These are phyloP conservation scores for Silvanus unidentatus DNA, from an alignment of 2,888 invertebrate genomes.

Conservation along the genomic window DNA sequence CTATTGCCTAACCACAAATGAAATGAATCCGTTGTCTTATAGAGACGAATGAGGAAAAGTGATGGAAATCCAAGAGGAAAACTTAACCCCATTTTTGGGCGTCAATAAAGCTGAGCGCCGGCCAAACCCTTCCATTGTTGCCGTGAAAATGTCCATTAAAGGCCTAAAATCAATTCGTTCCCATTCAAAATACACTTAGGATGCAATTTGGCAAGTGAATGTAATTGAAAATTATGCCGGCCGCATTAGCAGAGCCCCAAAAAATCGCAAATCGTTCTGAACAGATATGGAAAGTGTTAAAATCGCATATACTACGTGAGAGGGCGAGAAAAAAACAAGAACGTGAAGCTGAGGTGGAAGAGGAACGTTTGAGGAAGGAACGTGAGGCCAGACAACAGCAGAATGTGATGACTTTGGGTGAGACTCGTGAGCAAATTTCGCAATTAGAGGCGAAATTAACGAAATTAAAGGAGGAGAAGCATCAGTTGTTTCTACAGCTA, in stretches of 20 bases:
- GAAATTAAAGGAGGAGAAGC: constrained; percentile 82
- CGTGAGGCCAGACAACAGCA: constrained; percentile 85
- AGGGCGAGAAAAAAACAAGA: constrained; percentile 81
- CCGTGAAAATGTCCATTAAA: too few relatives aligned
- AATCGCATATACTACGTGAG: constrained; percentile 78
- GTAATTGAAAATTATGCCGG: constrained; percentile 29
- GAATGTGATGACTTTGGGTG: constrained; percentile 84
- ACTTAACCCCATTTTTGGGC: too few relatives aligned
- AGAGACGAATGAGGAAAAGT: too few relatives aligned
- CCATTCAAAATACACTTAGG: too few relatives aligned
- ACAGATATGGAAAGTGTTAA: constrained; percentile 83
- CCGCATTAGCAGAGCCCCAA: constrained; percentile 32
- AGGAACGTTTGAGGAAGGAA: constrained; percentile 80
- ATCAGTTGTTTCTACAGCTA: constrained; percentile 83
- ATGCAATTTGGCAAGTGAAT: too few relatives aligned
- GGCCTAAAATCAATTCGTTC: too few relatives aligned
- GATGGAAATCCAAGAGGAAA: too few relatives aligned
- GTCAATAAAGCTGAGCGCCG: too few relatives aligned
- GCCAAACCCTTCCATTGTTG: too few relatives aligned
- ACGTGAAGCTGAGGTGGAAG: constrained; percentile 58
- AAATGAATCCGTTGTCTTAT: too few relatives aligned
- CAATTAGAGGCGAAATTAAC: constrained; percentile 74
- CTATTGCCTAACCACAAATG: too few relatives aligned
- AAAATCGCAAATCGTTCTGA: constrained; percentile 45
- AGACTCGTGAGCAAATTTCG: constrained; percentile 85